Percentiles rank a stretch among this genome's conserved stretches.
phyloP scores from a whole-genome alignment of 37 sponge, comb jelly and placozoan species.

The Spongia lamella region DNA sequence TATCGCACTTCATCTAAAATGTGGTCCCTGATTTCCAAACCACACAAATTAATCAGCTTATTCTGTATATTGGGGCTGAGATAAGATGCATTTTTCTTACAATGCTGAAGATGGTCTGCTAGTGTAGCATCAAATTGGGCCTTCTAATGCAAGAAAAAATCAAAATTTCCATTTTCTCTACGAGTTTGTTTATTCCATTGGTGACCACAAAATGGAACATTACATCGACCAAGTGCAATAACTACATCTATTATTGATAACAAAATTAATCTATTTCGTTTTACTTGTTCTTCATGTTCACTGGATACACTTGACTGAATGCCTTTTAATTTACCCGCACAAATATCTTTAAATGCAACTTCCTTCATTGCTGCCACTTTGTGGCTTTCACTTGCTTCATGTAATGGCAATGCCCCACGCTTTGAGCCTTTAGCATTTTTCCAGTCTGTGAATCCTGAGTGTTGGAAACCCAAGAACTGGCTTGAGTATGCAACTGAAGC shows the following conservation, averaged over 20 bases:
- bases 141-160: conserved; percentile 37
- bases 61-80: conserved; percentile 45
- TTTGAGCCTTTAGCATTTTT: no score
- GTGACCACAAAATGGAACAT: conserved; percentile 25
- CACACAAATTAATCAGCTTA: conserved; percentile 40
- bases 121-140: conserved; percentile 26
- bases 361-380: no score
- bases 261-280: no score
- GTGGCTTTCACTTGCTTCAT: no score
- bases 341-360: no score
- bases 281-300: no score
- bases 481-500: no score
- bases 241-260: conserved; percentile 24
- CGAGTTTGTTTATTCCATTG: conserved; percentile 22
- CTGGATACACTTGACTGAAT: no score
- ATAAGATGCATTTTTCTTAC: conserved; percentile 33
- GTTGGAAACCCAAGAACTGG: no score
- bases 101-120: conserved; percentile 27
- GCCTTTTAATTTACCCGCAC: no score
- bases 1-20: neutral
- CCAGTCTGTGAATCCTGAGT: no score
- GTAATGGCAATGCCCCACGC: no score
- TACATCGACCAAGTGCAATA: conserved; percentile 26
- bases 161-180: conserved; percentile 45
- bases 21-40: conserved; percentile 12